phyloP scores from a whole-genome alignment of 2,888 invertebrate species.

The Tricholauxania praeusta region DNA sequence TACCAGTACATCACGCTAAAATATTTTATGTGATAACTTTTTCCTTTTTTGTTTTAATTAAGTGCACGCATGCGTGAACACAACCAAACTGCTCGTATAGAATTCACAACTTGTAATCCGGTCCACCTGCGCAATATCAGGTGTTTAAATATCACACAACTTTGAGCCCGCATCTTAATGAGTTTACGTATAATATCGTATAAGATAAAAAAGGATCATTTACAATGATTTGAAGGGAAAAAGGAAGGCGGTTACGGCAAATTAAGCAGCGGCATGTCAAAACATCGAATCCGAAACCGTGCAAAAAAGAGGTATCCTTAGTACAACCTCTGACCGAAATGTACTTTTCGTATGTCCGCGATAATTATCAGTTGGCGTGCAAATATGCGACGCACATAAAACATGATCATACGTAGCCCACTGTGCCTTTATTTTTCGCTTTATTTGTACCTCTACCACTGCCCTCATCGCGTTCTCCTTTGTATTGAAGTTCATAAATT shows the following conservation, averaged over 20 bases:
- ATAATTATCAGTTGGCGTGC: conserved; percentile 66
- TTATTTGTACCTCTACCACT: neutral
- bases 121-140: conserved; percentile 60
- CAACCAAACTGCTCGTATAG: neutral
- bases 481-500: conserved; percentile 20
- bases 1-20: neutral
- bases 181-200: conserved; percentile 1
- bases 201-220: conserved; percentile 39
- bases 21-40: neutral
- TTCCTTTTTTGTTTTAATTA: conserved; percentile 3
- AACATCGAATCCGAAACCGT: neutral
- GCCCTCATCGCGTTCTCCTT: conserved; percentile 8
- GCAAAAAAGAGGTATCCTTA: conserved; percentile 29
- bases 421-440: neutral
- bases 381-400: conserved; percentile 58
- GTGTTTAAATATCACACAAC: conserved; percentile 59
- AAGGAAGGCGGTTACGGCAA: conserved; percentile 51
- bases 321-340: conserved; percentile 65
- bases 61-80: conserved; percentile 39
- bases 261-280: conserved; percentile 48
- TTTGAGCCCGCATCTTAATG: conserved; percentile 41
- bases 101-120: conserved; percentile 21
- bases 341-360: conserved; percentile 48
- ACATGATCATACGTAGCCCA: neutral
- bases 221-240: conserved; percentile 32